These are phyloP conservation scores for Cavia aperea DNA, from an alignment of 2,113 vertebrate species.

Conservation along the genomic window DNA sequence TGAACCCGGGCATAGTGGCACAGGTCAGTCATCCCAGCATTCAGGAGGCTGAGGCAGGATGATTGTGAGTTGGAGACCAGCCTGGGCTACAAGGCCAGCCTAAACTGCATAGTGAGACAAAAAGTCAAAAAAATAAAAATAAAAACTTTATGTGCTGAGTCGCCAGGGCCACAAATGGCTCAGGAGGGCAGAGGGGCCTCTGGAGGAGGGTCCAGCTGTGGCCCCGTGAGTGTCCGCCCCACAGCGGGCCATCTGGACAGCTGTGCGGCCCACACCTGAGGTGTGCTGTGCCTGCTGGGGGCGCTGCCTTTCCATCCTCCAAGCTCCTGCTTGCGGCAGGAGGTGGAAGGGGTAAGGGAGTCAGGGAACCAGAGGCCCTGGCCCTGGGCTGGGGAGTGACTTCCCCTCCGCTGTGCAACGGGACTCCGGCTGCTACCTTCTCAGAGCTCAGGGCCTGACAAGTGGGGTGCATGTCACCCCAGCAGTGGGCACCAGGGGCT, in stretches of 20 bases:
- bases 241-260: neutral
- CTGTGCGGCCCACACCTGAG: rapidly evolving
- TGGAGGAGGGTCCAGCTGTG: neutral
- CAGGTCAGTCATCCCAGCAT: no score
- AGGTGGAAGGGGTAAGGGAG: neutral
- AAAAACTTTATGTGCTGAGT: neutral
- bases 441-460: neutral
- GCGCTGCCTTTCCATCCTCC: neutral
- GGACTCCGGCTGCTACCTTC: neutral
- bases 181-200: neutral
- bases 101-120: no score
- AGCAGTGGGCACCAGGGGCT: no score
- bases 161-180: neutral
- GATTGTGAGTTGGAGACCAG: no score
- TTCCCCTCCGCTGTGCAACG: neutral
- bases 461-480: neutral
- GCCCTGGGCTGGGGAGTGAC: no score
- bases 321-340: neutral
- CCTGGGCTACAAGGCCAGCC: no score
- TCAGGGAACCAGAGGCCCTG: neutral
- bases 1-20: no score
- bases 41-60: no score
- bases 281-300: no score
- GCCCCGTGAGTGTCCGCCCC: neutral
- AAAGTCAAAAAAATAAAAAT: no score